A percentile compares a stretch with the other conserved stretches of the same genome.
phyloP scores from a whole-genome alignment of 2,888 invertebrate genomes.

The Neoaliturus tenellus region DNA sequence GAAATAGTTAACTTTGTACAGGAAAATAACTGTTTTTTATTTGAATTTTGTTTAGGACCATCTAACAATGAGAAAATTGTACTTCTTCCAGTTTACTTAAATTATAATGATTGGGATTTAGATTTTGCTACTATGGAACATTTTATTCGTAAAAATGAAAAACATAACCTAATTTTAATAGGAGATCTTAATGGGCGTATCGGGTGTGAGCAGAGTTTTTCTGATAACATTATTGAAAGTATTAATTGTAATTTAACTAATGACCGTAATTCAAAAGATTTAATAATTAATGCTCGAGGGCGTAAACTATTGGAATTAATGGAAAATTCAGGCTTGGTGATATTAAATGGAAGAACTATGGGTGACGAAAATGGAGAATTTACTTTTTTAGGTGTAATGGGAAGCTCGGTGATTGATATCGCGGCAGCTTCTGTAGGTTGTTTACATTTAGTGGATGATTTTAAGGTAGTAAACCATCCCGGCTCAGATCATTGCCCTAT shows the following conservation, averaged over 20 bases:
- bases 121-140: background rate
- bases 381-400: background rate
- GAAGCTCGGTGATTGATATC: background rate
- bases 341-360: background rate
- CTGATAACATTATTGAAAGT: background rate
- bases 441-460: background rate
- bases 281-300: background rate
- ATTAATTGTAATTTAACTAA: background rate
- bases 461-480: background rate
- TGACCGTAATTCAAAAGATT: background rate
- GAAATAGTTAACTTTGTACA: background rate
- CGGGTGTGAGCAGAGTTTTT: background rate
- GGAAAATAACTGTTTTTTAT: background rate
- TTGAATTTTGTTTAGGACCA: background rate
- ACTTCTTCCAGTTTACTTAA: background rate
- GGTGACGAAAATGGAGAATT: background rate
- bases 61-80: background rate
- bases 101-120: background rate
- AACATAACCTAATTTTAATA: background rate
- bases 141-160: background rate
- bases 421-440: background rate
- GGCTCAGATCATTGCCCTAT: background rate
- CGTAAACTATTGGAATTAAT: background rate
- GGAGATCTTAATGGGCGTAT: slow-evolving; percentile 5
- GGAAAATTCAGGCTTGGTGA: background rate